Evolutionary conservation across 92 coral and sea anemone genomes (phyloP), one percentile per base, ranked within the genome.

Genomic region (Umimayanthus kanabou): DNA sequence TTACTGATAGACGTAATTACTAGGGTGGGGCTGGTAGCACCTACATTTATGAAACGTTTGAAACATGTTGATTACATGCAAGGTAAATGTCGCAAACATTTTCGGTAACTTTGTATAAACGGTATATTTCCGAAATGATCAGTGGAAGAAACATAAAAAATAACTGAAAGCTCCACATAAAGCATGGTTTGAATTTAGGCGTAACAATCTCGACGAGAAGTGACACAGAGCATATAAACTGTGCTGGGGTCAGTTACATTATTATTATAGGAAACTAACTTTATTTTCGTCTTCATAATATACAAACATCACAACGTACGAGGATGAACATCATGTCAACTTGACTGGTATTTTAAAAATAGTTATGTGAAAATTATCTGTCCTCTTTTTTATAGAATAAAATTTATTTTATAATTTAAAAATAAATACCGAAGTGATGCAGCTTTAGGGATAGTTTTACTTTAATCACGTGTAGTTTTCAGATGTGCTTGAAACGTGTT

Each of bases 1-100:
- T 42, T 82, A 39, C 86, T 82, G 87, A 28, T 7, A 29, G 78
- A 70, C 67, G 16, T 83, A 45, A 45, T 43, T 69, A 50, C 25
- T 23, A 43, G 78, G 79, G 87, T 71, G 87, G 76, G 69, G 79
- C 8, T 6, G 28, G 15, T 9, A 10, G 37, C 53, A 7, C 22
- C 37, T 65, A 26, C 16, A 42, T 45, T 14, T 28, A 6, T 83
- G 23, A 29, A 70, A 73, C 30, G 14, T 6, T 57, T 80, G 4
- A 6, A 80, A 29, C 71, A 18, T 80, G 84, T 80, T 80, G 16
- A 55, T 57, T 57, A 23, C 18, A 83, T 45, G 58, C 26, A 7
- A 26, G 30, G 40, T 23, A 39, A 66, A 67, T 61, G 4, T 72
- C 3, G 45, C 9, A 33, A 45, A 75, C n/a, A 39, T 75, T n/a